phyloP scores from a whole-genome alignment of 2,888 invertebrate genomes.

The Phytoseiulus persimilis region DNA sequence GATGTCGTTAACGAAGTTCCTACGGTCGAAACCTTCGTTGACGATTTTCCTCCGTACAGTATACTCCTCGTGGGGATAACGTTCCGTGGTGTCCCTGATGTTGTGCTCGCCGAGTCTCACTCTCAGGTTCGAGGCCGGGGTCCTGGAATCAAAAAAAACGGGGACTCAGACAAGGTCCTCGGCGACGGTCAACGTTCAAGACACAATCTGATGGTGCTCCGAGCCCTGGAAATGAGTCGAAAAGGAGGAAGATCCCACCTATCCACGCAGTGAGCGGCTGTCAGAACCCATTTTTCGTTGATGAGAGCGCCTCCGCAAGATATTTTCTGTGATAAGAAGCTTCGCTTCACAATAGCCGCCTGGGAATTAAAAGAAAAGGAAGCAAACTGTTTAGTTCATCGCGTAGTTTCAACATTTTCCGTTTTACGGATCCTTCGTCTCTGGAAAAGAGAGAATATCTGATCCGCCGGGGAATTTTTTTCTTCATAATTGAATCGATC shows the following conservation, averaged over 20 bases:
- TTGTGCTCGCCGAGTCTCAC: conserved; percentile 88
- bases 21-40: conserved; percentile 65
- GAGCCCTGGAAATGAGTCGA: neutral
- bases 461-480: neutral
- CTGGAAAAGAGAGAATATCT: neutral
- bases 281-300: conserved; percentile 82
- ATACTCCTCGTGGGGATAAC: conserved; percentile 75
- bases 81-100: conserved; percentile 68
- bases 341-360: conserved; percentile 81
- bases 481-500: neutral
- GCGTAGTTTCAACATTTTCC: neutral
- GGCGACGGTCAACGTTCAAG: neutral
- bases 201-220: too few relatives aligned
- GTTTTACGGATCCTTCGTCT: conserved; percentile 7
- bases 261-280: conserved; percentile 65
- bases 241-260: conserved; percentile 44
- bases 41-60: conserved; percentile 78
- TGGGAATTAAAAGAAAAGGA: conserved; percentile 46
- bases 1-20: conserved; percentile 82
- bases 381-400: neutral
- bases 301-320: conserved; percentile 84
- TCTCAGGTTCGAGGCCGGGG: conserved; percentile 75
- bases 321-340: conserved; percentile 76
- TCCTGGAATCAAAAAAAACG: conserved; percentile 56
- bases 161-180: neutral